Evolutionary conservation across 2,113 vertebrate species (phyloP).

Genomic region (Oenanthe oenanthe): DNA sequence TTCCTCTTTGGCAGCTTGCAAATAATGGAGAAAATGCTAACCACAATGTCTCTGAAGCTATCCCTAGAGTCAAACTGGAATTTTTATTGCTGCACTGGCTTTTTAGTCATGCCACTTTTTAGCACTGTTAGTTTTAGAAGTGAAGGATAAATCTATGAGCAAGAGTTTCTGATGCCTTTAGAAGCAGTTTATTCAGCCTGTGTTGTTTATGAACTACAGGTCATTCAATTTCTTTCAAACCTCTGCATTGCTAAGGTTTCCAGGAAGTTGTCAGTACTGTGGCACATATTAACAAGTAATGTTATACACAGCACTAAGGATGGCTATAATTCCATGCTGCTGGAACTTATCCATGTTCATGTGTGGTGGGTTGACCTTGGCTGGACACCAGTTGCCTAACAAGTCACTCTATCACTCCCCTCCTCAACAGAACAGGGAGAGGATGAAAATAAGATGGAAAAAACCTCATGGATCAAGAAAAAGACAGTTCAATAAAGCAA

Average conservation of each 20-base stretch:
- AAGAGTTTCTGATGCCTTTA: slow-evolving; percentile 60
- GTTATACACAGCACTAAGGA: neutral
- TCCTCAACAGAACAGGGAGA: neutral
- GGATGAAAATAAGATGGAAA: neutral
- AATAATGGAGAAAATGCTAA: slow-evolving; percentile 65
- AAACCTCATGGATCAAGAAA: neutral
- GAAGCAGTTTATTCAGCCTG: slow-evolving; percentile 4
- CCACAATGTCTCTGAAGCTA: slow-evolving; percentile 59
- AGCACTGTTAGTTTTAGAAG: slow-evolving; percentile 56
- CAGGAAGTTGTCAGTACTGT: neutral
- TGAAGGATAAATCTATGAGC: slow-evolving; percentile 41
- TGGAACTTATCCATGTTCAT: neutral
- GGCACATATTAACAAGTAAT: neutral
- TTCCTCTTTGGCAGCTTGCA: slow-evolving; percentile 36
- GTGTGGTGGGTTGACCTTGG: neutral
- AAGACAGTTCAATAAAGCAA: neutral
- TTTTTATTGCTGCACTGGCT: slow-evolving; percentile 58
- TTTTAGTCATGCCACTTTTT: slow-evolving; percentile 56
- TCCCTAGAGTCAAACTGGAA: slow-evolving; percentile 66
- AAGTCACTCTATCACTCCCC: neutral
- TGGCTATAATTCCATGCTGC: neutral
- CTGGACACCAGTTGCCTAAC: neutral
- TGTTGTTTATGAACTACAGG: slow-evolving; percentile 44
- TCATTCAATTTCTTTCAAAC: neutral
- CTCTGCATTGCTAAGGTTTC: neutral